Evolutionary conservation across 2,797 vertebrate genomes (phyloP).

Genomic region (Hydrolagus colliei): DNA sequence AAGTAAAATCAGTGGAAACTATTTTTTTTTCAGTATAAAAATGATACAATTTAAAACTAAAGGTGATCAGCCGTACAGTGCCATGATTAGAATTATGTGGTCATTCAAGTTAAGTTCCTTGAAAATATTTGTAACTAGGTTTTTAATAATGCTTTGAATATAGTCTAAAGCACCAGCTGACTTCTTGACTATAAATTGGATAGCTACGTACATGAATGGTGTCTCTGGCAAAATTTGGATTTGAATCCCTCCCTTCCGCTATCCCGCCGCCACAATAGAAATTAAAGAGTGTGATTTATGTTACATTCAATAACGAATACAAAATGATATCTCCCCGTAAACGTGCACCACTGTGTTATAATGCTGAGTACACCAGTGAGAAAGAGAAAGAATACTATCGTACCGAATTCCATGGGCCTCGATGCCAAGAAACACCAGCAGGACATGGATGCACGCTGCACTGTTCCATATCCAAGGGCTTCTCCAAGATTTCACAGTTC

Average conservation of each 20-base stretch:
- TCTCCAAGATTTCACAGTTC: conserved; percentile 81
- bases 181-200: background rate
- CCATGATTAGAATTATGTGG: background rate
- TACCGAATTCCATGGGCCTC: conserved; percentile 90
- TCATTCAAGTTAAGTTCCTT: background rate
- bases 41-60: conserved; percentile 1
- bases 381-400: conserved; percentile 62
- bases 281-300: background rate
- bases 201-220: background rate
- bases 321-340: conserved; percentile 44
- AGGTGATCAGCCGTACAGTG: background rate
- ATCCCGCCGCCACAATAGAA: background rate
- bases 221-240: conserved; percentile 3
- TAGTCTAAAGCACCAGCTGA: conserved; percentile 12
- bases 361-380: conserved; percentile 32
- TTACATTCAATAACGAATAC: conserved; percentile 37
- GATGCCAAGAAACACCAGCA: conserved; percentile 78
- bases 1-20: conserved; percentile 1
- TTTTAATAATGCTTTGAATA: conserved; percentile 5
- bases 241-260: background rate
- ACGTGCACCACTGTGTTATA: conserved; percentile 40
- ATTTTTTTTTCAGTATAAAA: conserved; percentile 14
- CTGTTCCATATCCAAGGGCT: conserved; percentile 70
- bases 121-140: background rate
- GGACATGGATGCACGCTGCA: conserved; percentile 81